A percentile compares a stretch with the other conserved stretches of the same genome.
Evolutionary conservation across 2,797 vertebrate genomes (phyloP).

Genomic region (Hippopotamyrus pictus): DNA sequence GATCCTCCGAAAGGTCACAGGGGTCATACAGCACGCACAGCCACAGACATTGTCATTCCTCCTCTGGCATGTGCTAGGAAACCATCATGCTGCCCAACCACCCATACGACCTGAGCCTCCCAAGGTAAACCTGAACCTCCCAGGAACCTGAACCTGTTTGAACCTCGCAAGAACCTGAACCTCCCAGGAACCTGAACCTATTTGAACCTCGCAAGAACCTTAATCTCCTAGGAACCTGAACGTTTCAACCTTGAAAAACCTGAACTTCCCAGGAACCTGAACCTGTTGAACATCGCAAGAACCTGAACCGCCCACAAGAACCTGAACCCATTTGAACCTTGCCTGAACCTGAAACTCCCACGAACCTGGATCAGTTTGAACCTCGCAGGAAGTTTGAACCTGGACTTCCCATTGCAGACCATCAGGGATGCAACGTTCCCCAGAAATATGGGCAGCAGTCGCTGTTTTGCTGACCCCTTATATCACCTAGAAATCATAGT

Average conservation of each 20-base stretch:
- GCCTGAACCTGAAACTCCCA: not conserved
- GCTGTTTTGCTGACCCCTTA: not conserved
- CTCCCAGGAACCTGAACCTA: not conserved
- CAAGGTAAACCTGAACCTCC: not conserved
- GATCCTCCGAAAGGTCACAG: not conserved
- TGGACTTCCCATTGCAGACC: not conserved
- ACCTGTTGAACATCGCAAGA: not conserved
- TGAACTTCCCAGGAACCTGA: not conserved
- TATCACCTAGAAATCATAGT: not conserved
- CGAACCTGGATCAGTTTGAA: not conserved
- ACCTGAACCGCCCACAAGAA: not conserved
- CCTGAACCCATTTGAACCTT: not conserved
- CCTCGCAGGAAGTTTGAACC: not conserved
- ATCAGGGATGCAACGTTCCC: not conserved
- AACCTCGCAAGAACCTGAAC: not conserved
- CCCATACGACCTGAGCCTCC: not conserved
- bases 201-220: not conserved
- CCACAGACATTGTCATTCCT: not conserved
- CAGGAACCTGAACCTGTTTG: not conserved
- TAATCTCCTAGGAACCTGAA: not conserved
- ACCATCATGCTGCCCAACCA: not conserved
- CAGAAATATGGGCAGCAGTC: not conserved
- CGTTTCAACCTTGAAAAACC: not conserved
- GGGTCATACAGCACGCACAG: not conserved
- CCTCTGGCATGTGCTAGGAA: not conserved